phyloP scores from a whole-genome alignment of 1,140 invertebrate genomes.

The Chelonus insularis region DNA sequence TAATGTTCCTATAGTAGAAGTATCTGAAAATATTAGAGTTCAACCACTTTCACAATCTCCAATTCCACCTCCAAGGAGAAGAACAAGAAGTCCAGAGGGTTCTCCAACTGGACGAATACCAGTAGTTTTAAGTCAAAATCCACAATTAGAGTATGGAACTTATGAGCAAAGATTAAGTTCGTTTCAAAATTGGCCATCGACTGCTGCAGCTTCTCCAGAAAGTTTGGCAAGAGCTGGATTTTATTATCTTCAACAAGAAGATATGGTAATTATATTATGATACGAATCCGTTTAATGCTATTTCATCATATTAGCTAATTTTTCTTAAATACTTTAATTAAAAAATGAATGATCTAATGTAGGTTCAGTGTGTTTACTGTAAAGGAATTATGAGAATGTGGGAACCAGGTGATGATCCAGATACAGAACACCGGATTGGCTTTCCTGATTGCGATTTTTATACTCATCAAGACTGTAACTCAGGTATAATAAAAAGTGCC shows the following conservation, averaged over 20 bases:
- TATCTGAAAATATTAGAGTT: not conserved
- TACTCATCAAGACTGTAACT: slow-evolving; percentile 44
- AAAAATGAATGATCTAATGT: slow-evolving; percentile 34
- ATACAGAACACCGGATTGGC: slow-evolving; percentile 72
- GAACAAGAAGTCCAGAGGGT: not conserved
- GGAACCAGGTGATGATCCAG: slow-evolving; percentile 74
- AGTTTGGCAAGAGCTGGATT: slow-evolving; percentile 82
- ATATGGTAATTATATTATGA: slow-evolving; percentile 61
- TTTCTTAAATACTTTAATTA: slow-evolving; percentile 22
- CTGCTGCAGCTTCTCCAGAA: slow-evolving; percentile 65
- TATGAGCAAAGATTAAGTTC: slow-evolving; percentile 62
- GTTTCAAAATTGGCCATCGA: slow-evolving; percentile 68
- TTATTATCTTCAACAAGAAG: slow-evolving; percentile 68
- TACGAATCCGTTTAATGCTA: too few species aligned
- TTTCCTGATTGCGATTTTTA: slow-evolving; percentile 73
- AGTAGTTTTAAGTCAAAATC: slow-evolving; percentile 15
- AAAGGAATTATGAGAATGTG: slow-evolving; percentile 72
- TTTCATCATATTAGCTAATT: too few species aligned
- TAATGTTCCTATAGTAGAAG: slow-evolving; percentile 64
- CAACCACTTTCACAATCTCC: slow-evolving; percentile 22
- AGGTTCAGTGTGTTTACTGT: slow-evolving; percentile 85
- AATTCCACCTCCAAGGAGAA: not conserved
- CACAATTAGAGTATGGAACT: slow-evolving; percentile 48
- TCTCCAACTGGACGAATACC: not conserved
- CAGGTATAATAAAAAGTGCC: slow-evolving; percentile 36